Percentiles rank a stretch among this genome's conserved stretches.
Conservation (phyloP, 1,140 invertebrate genomes). For the Nylanderia fulva region DNA sequence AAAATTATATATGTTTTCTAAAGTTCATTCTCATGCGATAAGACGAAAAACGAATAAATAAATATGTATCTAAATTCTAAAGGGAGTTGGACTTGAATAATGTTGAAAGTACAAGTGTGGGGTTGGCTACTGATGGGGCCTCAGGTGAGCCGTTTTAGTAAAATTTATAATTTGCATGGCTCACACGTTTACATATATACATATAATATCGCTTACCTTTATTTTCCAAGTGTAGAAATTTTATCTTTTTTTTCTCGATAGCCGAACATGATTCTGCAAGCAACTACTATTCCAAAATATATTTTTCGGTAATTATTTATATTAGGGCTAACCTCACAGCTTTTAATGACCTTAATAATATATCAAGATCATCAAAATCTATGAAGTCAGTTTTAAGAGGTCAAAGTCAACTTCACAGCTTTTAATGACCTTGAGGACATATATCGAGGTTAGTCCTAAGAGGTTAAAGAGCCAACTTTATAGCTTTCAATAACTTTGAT, state of each 20-base stretch:
- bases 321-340: no score
- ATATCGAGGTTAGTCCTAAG: no score
- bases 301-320: no score
- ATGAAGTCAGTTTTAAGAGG: no score
- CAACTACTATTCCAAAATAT: constrained; percentile 25
- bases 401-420: no score
- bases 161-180: constrained; percentile 72
- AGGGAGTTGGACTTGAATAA: constrained; percentile 85
- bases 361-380: no score
- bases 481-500: no score
- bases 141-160: constrained; percentile 83
- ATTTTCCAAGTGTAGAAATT: constrained; percentile 81
- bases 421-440: no score
- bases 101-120: constrained; percentile 79
- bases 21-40: constrained; percentile 28
- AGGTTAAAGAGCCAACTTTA: no score
- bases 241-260: constrained; percentile 63
- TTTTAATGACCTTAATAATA: no score
- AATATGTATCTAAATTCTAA: constrained; percentile 57
- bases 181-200: constrained; percentile 58
- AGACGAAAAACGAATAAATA: constrained; percentile 15
- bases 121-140: constrained; percentile 81
- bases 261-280: constrained; percentile 77
- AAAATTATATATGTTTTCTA: constrained; percentile 10
- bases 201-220: constrained; percentile 64